Evolutionary conservation across 2,888 invertebrate species (phyloP), one percentile per base, ranked within the genome.

Genomic region (Eupithecia insigniata): DNA sequence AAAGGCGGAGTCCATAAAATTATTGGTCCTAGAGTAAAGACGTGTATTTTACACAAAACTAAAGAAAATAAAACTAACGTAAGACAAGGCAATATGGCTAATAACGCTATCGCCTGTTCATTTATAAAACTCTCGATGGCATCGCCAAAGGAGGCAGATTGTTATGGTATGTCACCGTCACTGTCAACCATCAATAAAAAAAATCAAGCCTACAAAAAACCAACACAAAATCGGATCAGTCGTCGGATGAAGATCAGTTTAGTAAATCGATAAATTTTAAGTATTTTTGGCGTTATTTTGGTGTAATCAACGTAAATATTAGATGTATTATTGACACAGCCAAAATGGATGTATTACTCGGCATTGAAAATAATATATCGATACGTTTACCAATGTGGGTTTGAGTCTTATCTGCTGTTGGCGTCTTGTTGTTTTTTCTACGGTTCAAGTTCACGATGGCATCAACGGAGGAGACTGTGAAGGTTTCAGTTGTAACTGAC

Each of bases 371-470:
- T 72, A 79, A 78, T 76, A 67, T 77, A 80, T 80, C 76, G 75
- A 79, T 80, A 78, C 78, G 80, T 82, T 79, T 83, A 84, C 78
- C 83, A 84, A 79, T 84, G 84, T 83, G 85, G 84, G 79, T 82
- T 83, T 82, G 81, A 83, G 73, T 71, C 28, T 76, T 79, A 79
- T 85, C 81, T 84, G 82, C 81, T 84, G 82, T 87, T 90, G 83
- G 92, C 91, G 90, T 90, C 89, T 85, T 84, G 82, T 81, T 85
- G 86, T 88, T 89, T 90, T 84, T 88, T 90, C 66, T 88, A 87
- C 86, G 86, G 85, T 89, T 86, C 85, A 84, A 88, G 86, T 87
- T 89, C 87, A 90, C 83, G 84, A 93, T 93, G 93, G 92, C 92
- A 85, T 86, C 92, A 83, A 86, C 87, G 74, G 87, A 87, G 79